These are phyloP conservation scores for Aphelinus certus DNA, from an alignment of 1,140 invertebrate genomes.

Conservation along the genomic window DNA sequence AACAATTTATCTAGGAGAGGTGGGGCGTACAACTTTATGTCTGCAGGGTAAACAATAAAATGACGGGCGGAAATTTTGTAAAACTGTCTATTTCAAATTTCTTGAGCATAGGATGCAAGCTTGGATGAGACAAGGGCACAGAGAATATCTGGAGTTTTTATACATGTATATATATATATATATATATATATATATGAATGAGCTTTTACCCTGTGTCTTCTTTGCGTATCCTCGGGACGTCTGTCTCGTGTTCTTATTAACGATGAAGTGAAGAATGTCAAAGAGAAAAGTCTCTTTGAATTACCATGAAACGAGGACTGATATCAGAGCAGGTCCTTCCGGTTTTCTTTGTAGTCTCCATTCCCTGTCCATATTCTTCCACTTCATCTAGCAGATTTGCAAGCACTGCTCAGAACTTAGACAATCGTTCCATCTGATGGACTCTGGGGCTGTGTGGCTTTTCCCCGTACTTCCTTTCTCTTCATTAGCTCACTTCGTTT, in stretches of 20 bases:
- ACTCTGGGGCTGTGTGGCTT: slow-evolving; percentile 1
- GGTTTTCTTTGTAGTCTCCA: not conserved
- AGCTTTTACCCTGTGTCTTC: too few relatives aligned
- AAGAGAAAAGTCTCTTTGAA: slow-evolving; percentile 20
- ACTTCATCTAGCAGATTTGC: slow-evolving; percentile 17
- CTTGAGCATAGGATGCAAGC: too few relatives aligned
- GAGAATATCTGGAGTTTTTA: too few relatives aligned
- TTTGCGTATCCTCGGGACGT: too few relatives aligned
- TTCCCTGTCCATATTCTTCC: slow-evolving; percentile 1
- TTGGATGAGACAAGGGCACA: too few relatives aligned
- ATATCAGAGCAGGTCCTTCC: not conserved
- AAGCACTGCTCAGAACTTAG: not conserved
- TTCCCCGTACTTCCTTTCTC: not conserved
- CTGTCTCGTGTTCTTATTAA: slow-evolving; percentile 17
- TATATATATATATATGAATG: too few relatives aligned
- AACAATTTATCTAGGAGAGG: too few relatives aligned
- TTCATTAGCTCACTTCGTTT: slow-evolving; percentile 9
- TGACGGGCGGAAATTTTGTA: too few relatives aligned
- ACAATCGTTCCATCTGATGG: slow-evolving; percentile 4
- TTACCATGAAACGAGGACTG: slow-evolving; percentile 2
- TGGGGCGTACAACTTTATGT: too few relatives aligned
- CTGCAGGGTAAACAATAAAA: too few relatives aligned
- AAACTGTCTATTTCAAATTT: too few relatives aligned
- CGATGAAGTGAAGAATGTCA: slow-evolving; percentile 11
- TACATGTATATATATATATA: too few relatives aligned